phyloP scores from a whole-genome alignment of 1,140 invertebrate genomes.

The Procambarus virginalis region DNA sequence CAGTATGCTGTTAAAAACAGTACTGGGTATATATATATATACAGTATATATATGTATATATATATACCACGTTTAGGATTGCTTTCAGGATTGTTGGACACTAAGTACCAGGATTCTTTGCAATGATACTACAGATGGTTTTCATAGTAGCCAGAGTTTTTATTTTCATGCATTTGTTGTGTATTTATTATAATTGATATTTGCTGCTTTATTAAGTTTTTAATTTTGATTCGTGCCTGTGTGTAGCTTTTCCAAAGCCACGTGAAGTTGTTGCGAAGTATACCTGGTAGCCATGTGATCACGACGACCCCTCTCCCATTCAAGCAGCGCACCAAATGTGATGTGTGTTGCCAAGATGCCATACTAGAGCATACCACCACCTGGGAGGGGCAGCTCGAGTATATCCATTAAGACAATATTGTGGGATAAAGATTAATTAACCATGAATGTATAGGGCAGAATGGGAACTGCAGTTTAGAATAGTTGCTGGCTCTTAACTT shows the following conservation, averaged over 20 bases:
- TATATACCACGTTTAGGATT: conserved; percentile 21
- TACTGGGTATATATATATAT: background rate
- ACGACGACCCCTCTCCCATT: conserved; percentile 47
- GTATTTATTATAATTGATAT: conserved; percentile 49
- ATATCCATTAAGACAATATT: background rate
- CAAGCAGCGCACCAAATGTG: conserved; percentile 60
- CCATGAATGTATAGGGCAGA: background rate
- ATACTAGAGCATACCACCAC: conserved; percentile 47
- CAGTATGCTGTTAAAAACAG: conserved; percentile 28
- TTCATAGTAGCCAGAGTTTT: conserved; percentile 22
- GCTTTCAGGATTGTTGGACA: conserved; percentile 38
- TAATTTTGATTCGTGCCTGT: conserved; percentile 54
- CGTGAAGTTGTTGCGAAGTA: conserved; percentile 50
- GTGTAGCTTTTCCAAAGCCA: conserved; percentile 54
- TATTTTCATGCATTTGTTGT: conserved; percentile 54
- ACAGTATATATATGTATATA: background rate
- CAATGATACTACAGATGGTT: conserved; percentile 35
- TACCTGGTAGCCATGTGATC: conserved; percentile 56
- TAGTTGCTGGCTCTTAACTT: background rate
- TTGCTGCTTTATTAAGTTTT: conserved; percentile 57
- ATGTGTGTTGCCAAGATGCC: conserved; percentile 63
- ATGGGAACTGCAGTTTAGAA: background rate
- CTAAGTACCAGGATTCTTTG: conserved; percentile 43
- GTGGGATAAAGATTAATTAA: background rate
- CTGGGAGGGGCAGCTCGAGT: conserved; percentile 34